Percentiles rank a stretch among this genome's conserved stretches.
These are phyloP conservation scores for Calephelis perditalis DNA, from an alignment of 2,888 invertebrate species.

Conservation along the genomic window DNA sequence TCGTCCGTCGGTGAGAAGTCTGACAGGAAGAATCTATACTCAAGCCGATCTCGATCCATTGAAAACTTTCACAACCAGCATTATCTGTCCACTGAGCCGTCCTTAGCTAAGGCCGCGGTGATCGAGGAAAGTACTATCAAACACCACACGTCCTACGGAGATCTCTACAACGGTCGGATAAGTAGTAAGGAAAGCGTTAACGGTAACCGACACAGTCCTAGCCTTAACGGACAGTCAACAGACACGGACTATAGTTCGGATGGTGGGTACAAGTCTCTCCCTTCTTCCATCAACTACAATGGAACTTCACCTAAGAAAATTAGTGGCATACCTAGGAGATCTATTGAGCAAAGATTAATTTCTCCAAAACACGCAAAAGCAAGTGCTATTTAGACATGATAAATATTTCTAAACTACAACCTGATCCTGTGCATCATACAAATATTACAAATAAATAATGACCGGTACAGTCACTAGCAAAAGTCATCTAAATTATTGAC, in stretches of 20 bases:
- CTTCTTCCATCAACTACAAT: conserved; percentile 68
- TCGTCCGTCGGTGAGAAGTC: conserved; percentile 59
- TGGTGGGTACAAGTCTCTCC: conserved; percentile 73
- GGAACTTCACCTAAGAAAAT: conserved; percentile 59
- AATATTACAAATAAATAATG: neutral
- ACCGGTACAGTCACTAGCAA: neutral
- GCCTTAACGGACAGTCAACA: conserved; percentile 64
- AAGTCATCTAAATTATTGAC: neutral
- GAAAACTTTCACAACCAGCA: conserved; percentile 66
- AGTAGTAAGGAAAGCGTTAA: conserved; percentile 66
- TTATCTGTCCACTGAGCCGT: conserved; percentile 45
- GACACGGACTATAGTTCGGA: conserved; percentile 75
- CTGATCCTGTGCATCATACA: neutral
- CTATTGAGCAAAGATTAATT: conserved; percentile 66
- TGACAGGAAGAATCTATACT: conserved; percentile 50
- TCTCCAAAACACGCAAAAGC: conserved; percentile 66
- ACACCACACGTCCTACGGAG: conserved; percentile 70
- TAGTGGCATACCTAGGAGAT: conserved; percentile 70
- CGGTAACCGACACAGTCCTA: conserved; percentile 62
- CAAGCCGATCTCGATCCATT: conserved; percentile 66
- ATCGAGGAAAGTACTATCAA: conserved; percentile 57
- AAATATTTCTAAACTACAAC: conserved; percentile 12
- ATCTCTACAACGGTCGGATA: conserved; percentile 63
- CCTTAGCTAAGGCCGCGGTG: conserved; percentile 45
- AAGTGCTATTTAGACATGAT: conserved; percentile 48